A percentile compares a stretch with the other conserved stretches of the same genome.
Evolutionary conservation across 2,113 vertebrate genomes (phyloP).

Genomic region (Callaeas wilsoni): DNA sequence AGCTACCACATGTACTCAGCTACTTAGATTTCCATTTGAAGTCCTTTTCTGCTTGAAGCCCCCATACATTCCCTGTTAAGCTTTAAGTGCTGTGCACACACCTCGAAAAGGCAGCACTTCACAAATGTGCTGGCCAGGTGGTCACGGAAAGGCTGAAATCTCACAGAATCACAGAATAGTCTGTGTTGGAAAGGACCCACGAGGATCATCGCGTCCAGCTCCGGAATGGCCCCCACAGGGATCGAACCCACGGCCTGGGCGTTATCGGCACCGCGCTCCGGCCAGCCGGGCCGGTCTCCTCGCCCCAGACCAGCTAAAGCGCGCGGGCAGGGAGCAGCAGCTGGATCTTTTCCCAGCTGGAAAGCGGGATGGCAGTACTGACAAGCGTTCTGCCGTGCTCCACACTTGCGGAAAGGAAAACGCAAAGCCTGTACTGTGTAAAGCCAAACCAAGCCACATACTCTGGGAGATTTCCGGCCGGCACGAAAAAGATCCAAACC

Average conservation of each 20-base stretch:
- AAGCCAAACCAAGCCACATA: background rate
- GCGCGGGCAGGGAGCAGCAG: accelerated
- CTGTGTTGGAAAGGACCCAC: background rate
- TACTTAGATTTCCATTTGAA: background rate
- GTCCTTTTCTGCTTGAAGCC: background rate
- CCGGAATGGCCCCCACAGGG: accelerated
- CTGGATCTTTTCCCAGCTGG: background rate
- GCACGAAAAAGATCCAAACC: accelerated
- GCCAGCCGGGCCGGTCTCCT: background rate
- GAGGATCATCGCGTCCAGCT: accelerated
- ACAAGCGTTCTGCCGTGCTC: background rate
- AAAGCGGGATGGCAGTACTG: accelerated
- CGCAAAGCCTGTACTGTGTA: accelerated
- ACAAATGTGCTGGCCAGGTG: background rate
- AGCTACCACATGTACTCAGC: background rate
- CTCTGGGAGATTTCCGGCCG: accelerated
- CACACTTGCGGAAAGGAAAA: background rate
- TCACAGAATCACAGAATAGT: background rate
- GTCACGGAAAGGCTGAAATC: background rate
- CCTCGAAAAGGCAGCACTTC: background rate
- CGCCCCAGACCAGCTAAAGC: background rate
- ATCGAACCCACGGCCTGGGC: accelerated
- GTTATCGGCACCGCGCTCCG: accelerated
- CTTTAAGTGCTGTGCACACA: background rate
- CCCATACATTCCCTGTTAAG: too few species aligned